phyloP scores from a whole-genome alignment of 2,113 vertebrate species.

The Canis aureus region DNA sequence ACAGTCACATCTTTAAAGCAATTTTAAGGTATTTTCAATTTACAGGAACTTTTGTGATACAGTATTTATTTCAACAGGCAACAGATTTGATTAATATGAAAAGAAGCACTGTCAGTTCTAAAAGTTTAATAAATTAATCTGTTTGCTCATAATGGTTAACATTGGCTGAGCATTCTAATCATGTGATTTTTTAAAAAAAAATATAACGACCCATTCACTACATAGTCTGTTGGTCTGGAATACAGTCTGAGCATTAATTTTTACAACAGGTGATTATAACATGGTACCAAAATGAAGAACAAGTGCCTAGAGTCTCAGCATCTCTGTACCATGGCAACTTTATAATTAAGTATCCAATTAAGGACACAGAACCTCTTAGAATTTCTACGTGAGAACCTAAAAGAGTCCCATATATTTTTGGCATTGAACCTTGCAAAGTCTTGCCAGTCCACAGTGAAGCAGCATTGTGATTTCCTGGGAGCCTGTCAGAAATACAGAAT shows the following conservation, averaged over 20 bases:
- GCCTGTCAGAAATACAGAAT: background rate
- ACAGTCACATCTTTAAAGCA: background rate
- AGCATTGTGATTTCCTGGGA: background rate
- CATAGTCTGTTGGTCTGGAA: background rate
- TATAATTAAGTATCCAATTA: background rate
- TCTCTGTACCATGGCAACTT: background rate
- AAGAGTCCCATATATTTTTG: background rate
- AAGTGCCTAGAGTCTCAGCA: background rate
- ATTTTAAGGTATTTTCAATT: slow-evolving; percentile 34
- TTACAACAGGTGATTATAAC: background rate
- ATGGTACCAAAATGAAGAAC: background rate
- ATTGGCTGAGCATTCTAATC: background rate
- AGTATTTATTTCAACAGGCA: slow-evolving; percentile 7
- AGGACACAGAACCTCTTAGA: background rate
- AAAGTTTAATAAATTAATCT: slow-evolving; percentile 14
- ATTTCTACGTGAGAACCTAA: slow-evolving; percentile 41
- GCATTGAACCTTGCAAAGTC: background rate
- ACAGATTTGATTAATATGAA: slow-evolving; percentile 26
- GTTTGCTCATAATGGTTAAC: background rate
- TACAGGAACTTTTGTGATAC: background rate
- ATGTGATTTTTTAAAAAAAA: background rate
- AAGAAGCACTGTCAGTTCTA: background rate
- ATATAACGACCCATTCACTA: background rate
- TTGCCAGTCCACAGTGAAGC: background rate
- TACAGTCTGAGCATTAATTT: background rate